A percentile compares a stretch with the other conserved stretches of the same genome.
phyloP scores from a whole-genome alignment of 2,888 invertebrate genomes.

The Thelaira solivaga region DNA sequence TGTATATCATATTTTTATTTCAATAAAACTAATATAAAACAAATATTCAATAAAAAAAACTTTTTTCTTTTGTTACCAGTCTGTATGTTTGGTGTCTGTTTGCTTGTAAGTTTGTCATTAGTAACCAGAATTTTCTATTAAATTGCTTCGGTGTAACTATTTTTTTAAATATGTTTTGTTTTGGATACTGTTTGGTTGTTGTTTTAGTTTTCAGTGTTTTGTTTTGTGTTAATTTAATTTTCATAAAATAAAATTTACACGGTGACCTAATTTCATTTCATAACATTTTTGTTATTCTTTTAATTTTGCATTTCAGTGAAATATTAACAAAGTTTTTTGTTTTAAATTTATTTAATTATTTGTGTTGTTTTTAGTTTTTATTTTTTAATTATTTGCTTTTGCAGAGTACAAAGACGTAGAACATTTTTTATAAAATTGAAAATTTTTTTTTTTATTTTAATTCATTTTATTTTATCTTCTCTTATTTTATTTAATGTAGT shows the following conservation, averaged over 20 bases:
- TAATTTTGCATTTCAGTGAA: conserved; percentile 3
- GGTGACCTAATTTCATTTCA: conserved; percentile 36
- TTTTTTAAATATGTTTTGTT: background rate
- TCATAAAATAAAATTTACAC: conserved; percentile 5
- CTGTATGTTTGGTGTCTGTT: background rate
- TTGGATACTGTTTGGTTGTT: background rate
- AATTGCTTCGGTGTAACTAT: conserved; percentile 7
- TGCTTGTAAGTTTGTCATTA: background rate
- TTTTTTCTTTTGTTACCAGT: no score
- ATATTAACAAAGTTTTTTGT: background rate
- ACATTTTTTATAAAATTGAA: background rate
- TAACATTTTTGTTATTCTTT: conserved; percentile 2
- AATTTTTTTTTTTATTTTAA: background rate
- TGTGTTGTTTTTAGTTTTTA: background rate
- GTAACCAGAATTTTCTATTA: conserved; percentile 12
- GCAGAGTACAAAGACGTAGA: no score
- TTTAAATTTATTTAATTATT: background rate
- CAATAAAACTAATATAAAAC: conserved; percentile 40
- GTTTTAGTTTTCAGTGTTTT: background rate
- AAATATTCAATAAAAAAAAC: conserved; percentile 36
- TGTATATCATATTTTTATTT: background rate
- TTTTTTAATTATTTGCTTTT: no score
- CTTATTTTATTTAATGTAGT: conserved; percentile 28
- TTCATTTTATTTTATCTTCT: no score
- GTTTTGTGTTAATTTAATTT: background rate